Evolutionary conservation across 2,797 vertebrate species (phyloP).

Genomic region (Myotis findleyi): DNA sequence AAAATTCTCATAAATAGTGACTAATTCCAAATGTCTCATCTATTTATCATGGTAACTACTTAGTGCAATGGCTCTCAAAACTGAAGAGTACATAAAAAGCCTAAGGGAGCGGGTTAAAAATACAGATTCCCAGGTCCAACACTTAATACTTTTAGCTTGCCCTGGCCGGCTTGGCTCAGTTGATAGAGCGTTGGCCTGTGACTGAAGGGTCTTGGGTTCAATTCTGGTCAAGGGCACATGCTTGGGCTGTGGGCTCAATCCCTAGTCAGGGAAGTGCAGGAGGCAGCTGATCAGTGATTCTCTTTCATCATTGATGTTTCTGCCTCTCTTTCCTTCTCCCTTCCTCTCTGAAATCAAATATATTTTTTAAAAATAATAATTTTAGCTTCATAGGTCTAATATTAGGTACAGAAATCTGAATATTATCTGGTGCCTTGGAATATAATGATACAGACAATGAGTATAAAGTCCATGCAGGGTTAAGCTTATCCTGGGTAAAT

Average conservation of each 20-base stretch:
- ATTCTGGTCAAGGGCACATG: too few relatives aligned
- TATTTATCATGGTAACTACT: constrained; percentile 16
- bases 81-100: not conserved
- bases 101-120: not conserved
- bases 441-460: not conserved
- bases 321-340: too few relatives aligned
- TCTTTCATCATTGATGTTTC: too few relatives aligned
- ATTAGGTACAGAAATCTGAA: not conserved
- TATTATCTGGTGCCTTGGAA: not conserved
- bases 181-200: too few relatives aligned
- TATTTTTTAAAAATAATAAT: not conserved
- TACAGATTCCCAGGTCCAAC: not conserved
- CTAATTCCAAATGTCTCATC: constrained; percentile 37
- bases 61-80: not conserved
- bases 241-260: too few relatives aligned
- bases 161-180: too few relatives aligned
- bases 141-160: not conserved
- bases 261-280: too few relatives aligned
- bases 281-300: too few relatives aligned
- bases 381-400: not conserved
- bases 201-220: too few relatives aligned
- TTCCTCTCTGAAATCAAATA: too few relatives aligned
- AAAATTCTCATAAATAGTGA: constrained; percentile 45
- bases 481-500: not conserved
- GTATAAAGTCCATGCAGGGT: not conserved